Conservation (phyloP, 2,113 vertebrate genomes). For the Cygnus atratus region DNA sequence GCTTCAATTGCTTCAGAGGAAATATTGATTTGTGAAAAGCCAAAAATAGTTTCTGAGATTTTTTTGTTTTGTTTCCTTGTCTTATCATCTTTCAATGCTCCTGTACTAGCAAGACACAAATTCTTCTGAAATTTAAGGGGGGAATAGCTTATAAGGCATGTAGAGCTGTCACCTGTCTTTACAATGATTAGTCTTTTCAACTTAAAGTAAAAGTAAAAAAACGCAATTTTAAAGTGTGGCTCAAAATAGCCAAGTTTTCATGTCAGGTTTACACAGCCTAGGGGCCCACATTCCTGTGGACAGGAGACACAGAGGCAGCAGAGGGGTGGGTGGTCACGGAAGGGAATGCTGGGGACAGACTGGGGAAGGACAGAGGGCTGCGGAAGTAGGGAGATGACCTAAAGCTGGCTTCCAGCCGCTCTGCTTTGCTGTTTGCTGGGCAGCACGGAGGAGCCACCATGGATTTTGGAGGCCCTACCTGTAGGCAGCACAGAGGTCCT, state of each 20-base stretch:
- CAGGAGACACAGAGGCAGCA: not conserved
- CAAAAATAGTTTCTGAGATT: not conserved
- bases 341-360: not conserved
- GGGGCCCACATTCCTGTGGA: not conserved
- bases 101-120: not conserved
- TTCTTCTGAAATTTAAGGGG: not conserved
- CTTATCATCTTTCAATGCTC: not conserved
- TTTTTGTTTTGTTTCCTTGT: not conserved
- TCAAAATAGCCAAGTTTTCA: not conserved
- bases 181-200: not conserved
- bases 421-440: not conserved
- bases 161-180: not conserved
- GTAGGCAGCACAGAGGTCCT: not conserved
- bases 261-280: not conserved
- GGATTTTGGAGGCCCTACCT: not conserved
- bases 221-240: rapidly evolving
- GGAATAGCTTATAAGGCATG: not conserved
- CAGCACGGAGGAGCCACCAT: not conserved
- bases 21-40: constrained; percentile 1
- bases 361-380: not conserved
- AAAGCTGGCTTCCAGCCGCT: not conserved
- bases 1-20: not conserved
- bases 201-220: not conserved
- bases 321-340: not conserved
- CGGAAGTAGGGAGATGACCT: not conserved